Evolutionary conservation across 2,888 invertebrate genomes (phyloP).

Genomic region (Caenorhabditis imperialis): DNA sequence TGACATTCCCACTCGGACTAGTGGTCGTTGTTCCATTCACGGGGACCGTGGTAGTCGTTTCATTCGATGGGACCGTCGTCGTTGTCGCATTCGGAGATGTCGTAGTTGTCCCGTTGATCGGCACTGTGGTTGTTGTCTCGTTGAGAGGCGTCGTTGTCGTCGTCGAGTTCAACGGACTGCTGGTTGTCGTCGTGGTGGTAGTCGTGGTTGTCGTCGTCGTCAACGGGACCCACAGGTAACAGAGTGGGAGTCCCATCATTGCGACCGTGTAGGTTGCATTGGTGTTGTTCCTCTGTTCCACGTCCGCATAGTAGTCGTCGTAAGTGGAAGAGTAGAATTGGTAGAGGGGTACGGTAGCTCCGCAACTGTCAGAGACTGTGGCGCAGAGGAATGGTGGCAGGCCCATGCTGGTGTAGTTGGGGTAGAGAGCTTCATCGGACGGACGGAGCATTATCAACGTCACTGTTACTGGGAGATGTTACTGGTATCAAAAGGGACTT

Average conservation of each 20-base stretch:
- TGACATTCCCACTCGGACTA: not conserved
- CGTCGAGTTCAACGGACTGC: conserved; percentile 7
- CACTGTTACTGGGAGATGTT: conserved; percentile 7
- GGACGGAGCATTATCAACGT: conserved; percentile 49
- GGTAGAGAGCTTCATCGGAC: conserved; percentile 36
- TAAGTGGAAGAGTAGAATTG: conserved; percentile 47
- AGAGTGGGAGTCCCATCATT: conserved; percentile 43
- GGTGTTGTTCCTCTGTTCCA: conserved; percentile 20
- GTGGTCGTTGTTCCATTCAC: conserved; percentile 19
- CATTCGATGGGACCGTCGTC: conserved; percentile 13
- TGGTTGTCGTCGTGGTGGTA: conserved; percentile 28
- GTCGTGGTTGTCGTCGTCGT: conserved; percentile 41
- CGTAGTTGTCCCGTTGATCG: conserved; percentile 23
- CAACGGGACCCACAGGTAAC: conserved; percentile 43
- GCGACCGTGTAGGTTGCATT: conserved; percentile 35
- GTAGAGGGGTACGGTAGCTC: conserved; percentile 54
- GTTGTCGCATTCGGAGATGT: conserved; percentile 2
- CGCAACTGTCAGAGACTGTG: conserved; percentile 52
- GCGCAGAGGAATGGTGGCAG: conserved; percentile 49
- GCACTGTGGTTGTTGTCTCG: conserved; percentile 18
- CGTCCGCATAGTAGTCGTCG: conserved; percentile 46
- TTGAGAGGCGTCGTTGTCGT: conserved; percentile 21
- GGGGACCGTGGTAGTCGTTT: conserved; percentile 8
- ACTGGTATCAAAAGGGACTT: not conserved
- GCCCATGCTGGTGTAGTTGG: conserved; percentile 39